A percentile compares a stretch with the other conserved stretches of the same genome.
Evolutionary conservation across 2,888 invertebrate species (phyloP).

Genomic region (Coelinius sp.): DNA sequence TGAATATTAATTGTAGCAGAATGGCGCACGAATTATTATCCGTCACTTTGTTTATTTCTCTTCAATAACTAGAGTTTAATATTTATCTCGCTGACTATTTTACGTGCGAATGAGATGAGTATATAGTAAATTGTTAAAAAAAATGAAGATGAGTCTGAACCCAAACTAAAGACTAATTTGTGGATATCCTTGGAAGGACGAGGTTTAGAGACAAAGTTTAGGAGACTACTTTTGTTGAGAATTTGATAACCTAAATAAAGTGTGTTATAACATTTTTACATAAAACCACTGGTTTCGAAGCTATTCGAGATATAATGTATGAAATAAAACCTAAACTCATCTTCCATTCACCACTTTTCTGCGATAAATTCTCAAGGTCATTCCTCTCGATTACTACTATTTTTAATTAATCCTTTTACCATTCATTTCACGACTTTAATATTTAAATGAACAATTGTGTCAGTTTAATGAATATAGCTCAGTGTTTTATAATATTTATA

Average conservation of each 20-base stretch:
- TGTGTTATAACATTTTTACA: not conserved
- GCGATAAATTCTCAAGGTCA: not conserved
- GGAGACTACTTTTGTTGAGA: not conserved
- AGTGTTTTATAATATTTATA: not conserved
- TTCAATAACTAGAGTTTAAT: not conserved
- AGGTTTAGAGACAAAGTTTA: no score
- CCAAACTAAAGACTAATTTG: not conserved
- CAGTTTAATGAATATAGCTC: not conserved
- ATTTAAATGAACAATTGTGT: not conserved
- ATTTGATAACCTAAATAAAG: not conserved
- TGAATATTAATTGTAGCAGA: not conserved
- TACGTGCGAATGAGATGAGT: not conserved
- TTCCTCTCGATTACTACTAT: not conserved
- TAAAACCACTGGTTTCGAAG: not conserved
- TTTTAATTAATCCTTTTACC: not conserved
- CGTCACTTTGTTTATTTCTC: not conserved
- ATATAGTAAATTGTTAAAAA: not conserved
- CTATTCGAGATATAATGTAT: not conserved
- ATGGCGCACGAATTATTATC: constrained; percentile 7
- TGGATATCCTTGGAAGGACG: not conserved
- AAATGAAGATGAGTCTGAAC: not conserved
- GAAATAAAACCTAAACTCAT: not conserved
- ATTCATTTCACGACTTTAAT: not conserved
- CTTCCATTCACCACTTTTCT: not conserved
- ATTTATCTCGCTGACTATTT: not conserved